Evolutionary conservation across 2,797 vertebrate genomes (phyloP).

Genomic region (Discoglossus pictus): DNA sequence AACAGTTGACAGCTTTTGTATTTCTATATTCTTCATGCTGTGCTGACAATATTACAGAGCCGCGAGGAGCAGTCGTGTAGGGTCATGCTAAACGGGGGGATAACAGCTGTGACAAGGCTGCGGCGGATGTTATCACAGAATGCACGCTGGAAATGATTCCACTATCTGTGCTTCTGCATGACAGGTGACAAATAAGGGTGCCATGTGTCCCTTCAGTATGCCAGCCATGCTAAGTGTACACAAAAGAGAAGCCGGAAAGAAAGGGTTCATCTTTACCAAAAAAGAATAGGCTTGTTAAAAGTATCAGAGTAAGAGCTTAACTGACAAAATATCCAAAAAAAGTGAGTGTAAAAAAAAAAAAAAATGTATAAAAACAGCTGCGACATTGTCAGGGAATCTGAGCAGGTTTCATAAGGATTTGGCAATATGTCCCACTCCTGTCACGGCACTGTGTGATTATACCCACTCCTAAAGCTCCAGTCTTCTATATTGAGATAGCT

Average conservation of each 20-base stretch:
- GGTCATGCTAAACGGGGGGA: conserved; percentile 7
- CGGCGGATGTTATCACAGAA: conserved; percentile 6
- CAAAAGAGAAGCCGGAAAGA: background rate
- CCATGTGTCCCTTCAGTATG: background rate
- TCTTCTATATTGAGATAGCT: too few species aligned
- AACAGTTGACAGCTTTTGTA: background rate
- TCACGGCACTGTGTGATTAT: too few species aligned
- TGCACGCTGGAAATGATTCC: background rate
- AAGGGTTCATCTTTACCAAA: too few species aligned
- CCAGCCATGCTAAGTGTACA: background rate
- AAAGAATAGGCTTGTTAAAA: too few species aligned
- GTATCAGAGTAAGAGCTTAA: too few species aligned
- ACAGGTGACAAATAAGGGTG: conserved; percentile 19
- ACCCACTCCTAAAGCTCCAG: too few species aligned
- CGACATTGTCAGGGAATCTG: too few species aligned
- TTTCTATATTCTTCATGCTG: background rate
- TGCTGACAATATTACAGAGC: background rate
- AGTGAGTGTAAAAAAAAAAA: too few species aligned
- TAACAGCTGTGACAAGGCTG: conserved; percentile 4
- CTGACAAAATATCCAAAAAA: too few species aligned
- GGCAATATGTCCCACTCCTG: too few species aligned
- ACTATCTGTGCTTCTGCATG: background rate
- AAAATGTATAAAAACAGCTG: too few species aligned
- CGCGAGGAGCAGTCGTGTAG: background rate
- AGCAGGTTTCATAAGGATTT: too few species aligned